Evolutionary conservation across 2,797 vertebrate species (phyloP).

Genomic region (Enteromius thamalakanensis): DNA sequence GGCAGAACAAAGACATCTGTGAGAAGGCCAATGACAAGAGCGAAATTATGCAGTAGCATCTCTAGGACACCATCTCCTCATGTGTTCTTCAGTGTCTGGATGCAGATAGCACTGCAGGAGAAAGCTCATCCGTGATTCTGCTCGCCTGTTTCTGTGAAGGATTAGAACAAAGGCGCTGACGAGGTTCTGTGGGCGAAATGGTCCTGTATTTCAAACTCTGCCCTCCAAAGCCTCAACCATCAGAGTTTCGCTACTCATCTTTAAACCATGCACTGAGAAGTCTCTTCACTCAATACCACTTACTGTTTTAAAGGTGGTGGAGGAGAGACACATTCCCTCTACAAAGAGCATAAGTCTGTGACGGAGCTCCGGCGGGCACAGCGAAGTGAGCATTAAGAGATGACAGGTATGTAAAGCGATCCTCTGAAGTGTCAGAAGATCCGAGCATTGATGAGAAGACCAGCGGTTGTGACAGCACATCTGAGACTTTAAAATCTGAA

Average conservation of each 20-base stretch:
- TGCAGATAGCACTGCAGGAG: conserved; percentile 7
- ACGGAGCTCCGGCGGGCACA: conserved; percentile 32
- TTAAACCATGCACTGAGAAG: conserved; percentile 71
- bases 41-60: conserved; percentile 22
- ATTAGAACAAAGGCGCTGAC: conserved; percentile 8
- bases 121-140: conserved; percentile 23
- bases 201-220: conserved; percentile 59
- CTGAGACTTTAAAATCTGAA: conserved; percentile 78
- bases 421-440: conserved; percentile 82
- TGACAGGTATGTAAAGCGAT: conserved; percentile 77
- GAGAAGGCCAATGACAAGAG: conserved; percentile 21
- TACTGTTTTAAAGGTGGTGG: conserved; percentile 80
- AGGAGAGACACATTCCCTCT: conserved; percentile 77
- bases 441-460: conserved; percentile 73
- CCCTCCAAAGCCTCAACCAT: conserved; percentile 64
- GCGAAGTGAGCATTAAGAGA: conserved; percentile 72
- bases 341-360: conserved; percentile 82
- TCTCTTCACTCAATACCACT: conserved; percentile 76
- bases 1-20: conserved; percentile 34
- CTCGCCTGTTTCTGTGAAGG: background rate
- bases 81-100: conserved; percentile 34
- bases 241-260: conserved; percentile 60
- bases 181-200: conserved; percentile 1
- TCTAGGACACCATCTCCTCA: conserved; percentile 21
- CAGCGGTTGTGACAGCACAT: conserved; percentile 74